Evolutionary conservation across 2,888 invertebrate genomes (phyloP), one percentile per base, ranked within the genome.

Genomic region (Quadriops clusia): DNA sequence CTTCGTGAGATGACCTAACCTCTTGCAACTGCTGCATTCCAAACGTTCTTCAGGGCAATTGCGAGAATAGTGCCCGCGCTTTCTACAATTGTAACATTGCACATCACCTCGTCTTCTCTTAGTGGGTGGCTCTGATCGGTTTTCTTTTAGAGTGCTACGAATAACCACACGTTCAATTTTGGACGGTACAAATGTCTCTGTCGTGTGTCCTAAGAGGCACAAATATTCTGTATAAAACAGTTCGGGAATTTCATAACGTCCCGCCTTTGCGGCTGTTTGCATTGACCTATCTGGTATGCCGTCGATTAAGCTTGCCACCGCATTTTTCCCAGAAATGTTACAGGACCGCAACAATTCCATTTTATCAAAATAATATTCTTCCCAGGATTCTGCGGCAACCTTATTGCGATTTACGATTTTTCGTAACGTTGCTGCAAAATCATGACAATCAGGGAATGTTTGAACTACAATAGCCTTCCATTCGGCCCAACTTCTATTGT

Each of bases 281-380:
- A 33, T 26, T 3, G 14, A 26, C n/a, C 23, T n/a, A 23, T 40
- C 35, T 3, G 7, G 14, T 17, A 38, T 33, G 4, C 34, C 40
- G 21, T 36, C 40, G 9, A 40, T 40, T 3, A 41, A 5, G n/a
- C 38, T 36, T 2, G 34, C 37, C 8, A 41, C 38, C 8, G 39
- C 41, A 12, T 38, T 28, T 17, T 22, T 33, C 2, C 31, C 39
- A 4, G 17, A 9, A 12, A 37, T 34, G 11, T 39, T 25, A 24
- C 37, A 41, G 4, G 23, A 13, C 21, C 23, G 17, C 5, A 36
- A 9, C 4, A 43, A n/a, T 23, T 38, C 40, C 36, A 45, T 42
- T 18, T 45, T 44, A 2, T 21, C 22, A 30, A 42, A 45, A 30
- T 45, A 45, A 26, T 45, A 45, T 5, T 20, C 7, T 3, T 33